Evolutionary conservation across 2,888 invertebrate genomes (phyloP).

Genomic region (Hydraecia micacea): DNA sequence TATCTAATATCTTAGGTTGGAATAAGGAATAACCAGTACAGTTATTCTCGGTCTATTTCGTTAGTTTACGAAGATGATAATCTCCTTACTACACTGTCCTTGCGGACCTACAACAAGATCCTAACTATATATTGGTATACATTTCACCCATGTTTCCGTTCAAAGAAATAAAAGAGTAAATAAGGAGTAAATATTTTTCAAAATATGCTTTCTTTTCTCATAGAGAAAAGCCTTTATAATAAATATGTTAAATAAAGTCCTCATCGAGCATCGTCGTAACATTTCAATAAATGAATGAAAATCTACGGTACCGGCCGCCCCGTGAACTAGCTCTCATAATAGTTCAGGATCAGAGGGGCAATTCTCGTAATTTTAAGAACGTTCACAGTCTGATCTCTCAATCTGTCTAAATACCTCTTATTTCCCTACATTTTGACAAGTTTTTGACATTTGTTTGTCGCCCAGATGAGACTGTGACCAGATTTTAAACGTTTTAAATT

Average conservation of each 20-base stretch:
- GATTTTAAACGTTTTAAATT: no score
- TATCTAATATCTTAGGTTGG: background rate
- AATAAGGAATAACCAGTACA: background rate
- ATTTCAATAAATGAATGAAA: background rate
- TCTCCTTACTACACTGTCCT: background rate
- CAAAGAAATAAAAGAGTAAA: background rate
- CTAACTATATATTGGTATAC: background rate
- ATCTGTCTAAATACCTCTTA: no score
- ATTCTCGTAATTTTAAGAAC: no score
- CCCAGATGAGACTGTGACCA: no score
- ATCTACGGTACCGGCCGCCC: background rate
- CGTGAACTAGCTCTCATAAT: constrained; percentile 2
- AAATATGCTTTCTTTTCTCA: background rate
- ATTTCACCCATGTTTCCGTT: background rate
- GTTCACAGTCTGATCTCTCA: no score
- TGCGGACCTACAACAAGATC: background rate
- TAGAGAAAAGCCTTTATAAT: background rate
- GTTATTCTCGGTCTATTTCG: background rate
- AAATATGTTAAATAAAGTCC: background rate
- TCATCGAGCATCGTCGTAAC: background rate
- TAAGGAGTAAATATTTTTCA: background rate
- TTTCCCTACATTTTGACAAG: no score
- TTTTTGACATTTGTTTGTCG: no score
- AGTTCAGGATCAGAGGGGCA: constrained; percentile 35
- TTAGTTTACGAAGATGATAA: background rate